Conservation (phyloP, 64 coral and sea anemone genomes). For the Dendronephthya gigantea region DNA sequence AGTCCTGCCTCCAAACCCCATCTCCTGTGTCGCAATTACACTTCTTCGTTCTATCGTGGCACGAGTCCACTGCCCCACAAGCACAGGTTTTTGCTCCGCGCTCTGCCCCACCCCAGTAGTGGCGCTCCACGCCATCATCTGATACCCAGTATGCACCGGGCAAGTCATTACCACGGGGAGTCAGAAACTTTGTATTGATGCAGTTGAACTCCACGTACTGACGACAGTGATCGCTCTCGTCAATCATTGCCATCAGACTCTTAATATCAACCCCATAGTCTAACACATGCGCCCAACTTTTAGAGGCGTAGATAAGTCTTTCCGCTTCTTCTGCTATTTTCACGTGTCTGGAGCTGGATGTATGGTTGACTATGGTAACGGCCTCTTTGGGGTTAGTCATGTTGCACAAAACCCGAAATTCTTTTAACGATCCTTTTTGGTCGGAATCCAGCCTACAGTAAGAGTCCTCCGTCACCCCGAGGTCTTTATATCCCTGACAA, state of each 20-base stretch:
- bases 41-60: not conserved
- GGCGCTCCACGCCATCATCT: not conserved
- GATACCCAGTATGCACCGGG: conserved; percentile 23
- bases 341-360: not conserved
- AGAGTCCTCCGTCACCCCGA: conserved; percentile 17
- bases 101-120: conserved; percentile 22
- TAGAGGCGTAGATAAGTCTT: not conserved
- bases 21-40: conserved; percentile 43
- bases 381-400: not conserved
- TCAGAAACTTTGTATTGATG: conserved; percentile 5
- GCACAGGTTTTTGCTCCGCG: not conserved
- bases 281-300: not conserved
- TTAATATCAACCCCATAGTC: not conserved
- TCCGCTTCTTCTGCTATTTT: not conserved
- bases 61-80: conserved; percentile 27
- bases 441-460: conserved; percentile 28
- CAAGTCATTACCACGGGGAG: not conserved
- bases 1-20: conserved; percentile 29
- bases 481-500: conserved; percentile 41
- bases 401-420: conserved; percentile 28
- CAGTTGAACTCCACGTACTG: conserved; percentile 34
- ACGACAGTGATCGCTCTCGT: conserved; percentile 16
- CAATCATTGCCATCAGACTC: conserved; percentile 8
- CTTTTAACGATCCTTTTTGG: not conserved
- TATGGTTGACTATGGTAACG: conserved; percentile 22